A percentile compares a stretch with the other conserved stretches of the same genome.
These are phyloP conservation scores for Boulengerochromis microlepis DNA, from an alignment of 2,113 vertebrate genomes.

Conservation along the genomic window DNA sequence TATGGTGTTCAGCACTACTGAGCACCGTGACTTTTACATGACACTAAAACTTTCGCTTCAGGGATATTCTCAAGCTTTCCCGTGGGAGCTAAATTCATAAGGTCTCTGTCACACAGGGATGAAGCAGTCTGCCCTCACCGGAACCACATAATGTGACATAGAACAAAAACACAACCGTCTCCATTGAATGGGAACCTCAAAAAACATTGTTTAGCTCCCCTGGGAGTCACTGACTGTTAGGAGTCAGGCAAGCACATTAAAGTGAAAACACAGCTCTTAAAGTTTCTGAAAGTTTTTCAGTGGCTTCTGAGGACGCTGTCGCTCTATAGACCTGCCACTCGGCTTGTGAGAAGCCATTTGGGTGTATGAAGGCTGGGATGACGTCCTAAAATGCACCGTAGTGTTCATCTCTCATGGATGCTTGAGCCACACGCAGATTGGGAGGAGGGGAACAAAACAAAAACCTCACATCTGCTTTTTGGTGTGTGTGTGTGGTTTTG, in stretches of 20 bases:
- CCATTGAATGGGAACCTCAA: not conserved
- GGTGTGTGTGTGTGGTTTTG: not conserved
- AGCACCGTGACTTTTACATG: not conserved
- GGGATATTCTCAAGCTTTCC: not conserved
- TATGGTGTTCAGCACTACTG: not conserved
- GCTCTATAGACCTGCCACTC: not conserved
- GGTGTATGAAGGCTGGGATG: not conserved
- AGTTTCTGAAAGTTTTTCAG: slow-evolving; percentile 11
- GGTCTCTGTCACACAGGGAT: not conserved
- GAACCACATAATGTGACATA: not conserved
- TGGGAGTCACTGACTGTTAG: not conserved
- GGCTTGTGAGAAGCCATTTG: not conserved
- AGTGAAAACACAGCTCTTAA: not conserved
- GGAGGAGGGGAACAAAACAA: not conserved
- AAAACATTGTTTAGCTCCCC: not conserved
- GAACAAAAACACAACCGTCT: not conserved
- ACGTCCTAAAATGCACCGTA: not conserved
- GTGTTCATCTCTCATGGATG: not conserved
- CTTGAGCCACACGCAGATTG: not conserved
- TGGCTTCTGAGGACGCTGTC: not conserved
- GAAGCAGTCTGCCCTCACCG: not conserved
- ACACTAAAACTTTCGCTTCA: not conserved
- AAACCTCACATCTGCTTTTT: not conserved
- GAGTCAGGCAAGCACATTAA: slow-evolving; percentile 2
- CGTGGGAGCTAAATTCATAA: not conserved